Conservation (phyloP, 2,113 vertebrate species). For the Sphaerodactylus townsendi region DNA sequence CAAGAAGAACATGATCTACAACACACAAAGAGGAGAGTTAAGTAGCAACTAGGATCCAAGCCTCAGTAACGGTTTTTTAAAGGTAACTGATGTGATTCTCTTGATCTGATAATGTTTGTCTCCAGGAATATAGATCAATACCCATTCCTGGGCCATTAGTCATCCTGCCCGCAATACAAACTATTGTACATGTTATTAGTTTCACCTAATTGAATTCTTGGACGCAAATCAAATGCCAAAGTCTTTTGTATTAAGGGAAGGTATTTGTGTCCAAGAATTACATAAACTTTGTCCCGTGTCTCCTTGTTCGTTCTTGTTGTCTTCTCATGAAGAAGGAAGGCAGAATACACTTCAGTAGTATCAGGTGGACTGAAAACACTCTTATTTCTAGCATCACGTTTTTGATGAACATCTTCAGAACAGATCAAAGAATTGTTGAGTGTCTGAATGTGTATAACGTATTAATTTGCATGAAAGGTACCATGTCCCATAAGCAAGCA, state of each 20-base stretch:
- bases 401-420: too few species aligned
- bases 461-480: too few species aligned
- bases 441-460: too few species aligned
- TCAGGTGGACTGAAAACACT: not conserved
- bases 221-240: slow-evolving; percentile 59
- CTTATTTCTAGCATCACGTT: too few species aligned
- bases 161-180: slow-evolving; percentile 60
- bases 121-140: slow-evolving; percentile 52
- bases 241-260: slow-evolving; percentile 48
- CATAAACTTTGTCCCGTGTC: slow-evolving; percentile 25
- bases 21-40: too few species aligned
- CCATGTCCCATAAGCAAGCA: too few species aligned
- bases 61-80: not conserved
- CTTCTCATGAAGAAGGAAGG: slow-evolving; percentile 17
- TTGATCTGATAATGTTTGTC: slow-evolving; percentile 24
- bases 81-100: slow-evolving; percentile 3
- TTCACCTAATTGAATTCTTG: slow-evolving; percentile 67
- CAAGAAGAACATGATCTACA: too few species aligned
- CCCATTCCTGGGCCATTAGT: slow-evolving; percentile 47
- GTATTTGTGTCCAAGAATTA: not conserved
- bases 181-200: slow-evolving; percentile 39
- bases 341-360: not conserved
- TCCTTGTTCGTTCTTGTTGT: not conserved
- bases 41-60: too few species aligned
- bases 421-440: too few species aligned